Evolutionary conservation across 2,797 vertebrate species (phyloP).

Genomic region (Pangasius sanitwongsei): DNA sequence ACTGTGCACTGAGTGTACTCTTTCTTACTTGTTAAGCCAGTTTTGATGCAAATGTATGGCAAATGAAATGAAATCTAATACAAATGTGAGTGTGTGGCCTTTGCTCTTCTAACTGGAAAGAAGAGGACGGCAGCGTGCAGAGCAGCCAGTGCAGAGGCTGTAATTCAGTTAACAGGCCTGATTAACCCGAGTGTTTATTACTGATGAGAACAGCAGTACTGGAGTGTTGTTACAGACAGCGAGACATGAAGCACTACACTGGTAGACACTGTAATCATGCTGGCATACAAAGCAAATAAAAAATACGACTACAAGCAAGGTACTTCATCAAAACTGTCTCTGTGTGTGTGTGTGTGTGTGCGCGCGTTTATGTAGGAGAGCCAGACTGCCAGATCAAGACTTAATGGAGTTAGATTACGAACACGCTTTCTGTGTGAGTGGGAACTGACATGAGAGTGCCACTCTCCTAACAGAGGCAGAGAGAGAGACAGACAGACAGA

Average conservation of each 20-base stretch:
- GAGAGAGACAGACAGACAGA: neutral
- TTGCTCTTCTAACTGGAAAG: neutral
- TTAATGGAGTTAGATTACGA: slow-evolving; percentile 24
- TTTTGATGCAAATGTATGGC: neutral
- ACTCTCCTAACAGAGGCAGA: neutral
- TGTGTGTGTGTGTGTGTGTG: slow-evolving; percentile 1
- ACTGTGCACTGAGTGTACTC: neutral
- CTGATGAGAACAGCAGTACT: slow-evolving; percentile 13
- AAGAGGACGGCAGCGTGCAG: slow-evolving; percentile 3
- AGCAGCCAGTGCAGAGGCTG: slow-evolving; percentile 27
- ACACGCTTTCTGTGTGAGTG: neutral
- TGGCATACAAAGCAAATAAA: neutral
- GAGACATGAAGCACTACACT: neutral
- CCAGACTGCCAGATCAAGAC: slow-evolving; percentile 8
- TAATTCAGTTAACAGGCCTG: slow-evolving; percentile 35
- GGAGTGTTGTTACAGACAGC: neutral
- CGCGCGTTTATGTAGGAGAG: neutral
- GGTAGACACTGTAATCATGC: neutral
- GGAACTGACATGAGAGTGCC: slow-evolving; percentile 1
- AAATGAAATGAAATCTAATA: neutral
- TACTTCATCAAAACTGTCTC: slow-evolving; percentile 16
- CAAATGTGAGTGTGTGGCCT: neutral
- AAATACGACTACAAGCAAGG: slow-evolving; percentile 8
- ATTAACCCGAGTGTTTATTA: slow-evolving; percentile 29
- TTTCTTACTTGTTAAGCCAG: neutral